phyloP scores from a whole-genome alignment of 2,888 invertebrate genomes.

The Chrysomela aeneicollis region DNA sequence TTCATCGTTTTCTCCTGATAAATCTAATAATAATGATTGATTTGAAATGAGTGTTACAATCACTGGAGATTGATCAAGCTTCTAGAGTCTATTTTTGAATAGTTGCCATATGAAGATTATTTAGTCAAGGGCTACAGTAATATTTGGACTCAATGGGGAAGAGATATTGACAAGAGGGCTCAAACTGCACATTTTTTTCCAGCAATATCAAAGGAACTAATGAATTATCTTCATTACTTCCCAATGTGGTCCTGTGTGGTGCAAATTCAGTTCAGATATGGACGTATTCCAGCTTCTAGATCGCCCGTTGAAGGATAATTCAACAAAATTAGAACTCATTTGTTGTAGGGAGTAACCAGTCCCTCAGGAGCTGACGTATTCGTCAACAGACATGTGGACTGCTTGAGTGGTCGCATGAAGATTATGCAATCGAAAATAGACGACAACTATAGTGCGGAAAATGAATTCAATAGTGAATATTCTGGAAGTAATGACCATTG shows the following conservation, averaged over 20 bases:
- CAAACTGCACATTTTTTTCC: background rate
- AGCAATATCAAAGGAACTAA: background rate
- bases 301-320: conserved; percentile 20
- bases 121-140: background rate
- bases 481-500: background rate
- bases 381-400: conserved; percentile 1
- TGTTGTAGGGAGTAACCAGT: background rate
- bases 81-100: background rate
- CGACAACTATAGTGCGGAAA: background rate
- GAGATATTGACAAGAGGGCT: background rate
- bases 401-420: background rate
- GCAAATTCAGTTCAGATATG: conserved; percentile 11
- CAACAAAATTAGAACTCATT: conserved; percentile 5
- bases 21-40: no score
- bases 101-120: background rate
- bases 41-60: background rate
- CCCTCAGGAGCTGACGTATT: background rate
- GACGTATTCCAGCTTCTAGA: conserved; percentile 18
- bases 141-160: background rate
- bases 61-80: conserved; percentile 1
- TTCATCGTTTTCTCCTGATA: no score
- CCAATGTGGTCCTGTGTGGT: conserved; percentile 20
- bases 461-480: background rate
- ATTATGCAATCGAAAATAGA: background rate
- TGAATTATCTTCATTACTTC: background rate